phyloP scores from a whole-genome alignment of 2,797 vertebrate genomes.

The Glossophaga mutica region DNA sequence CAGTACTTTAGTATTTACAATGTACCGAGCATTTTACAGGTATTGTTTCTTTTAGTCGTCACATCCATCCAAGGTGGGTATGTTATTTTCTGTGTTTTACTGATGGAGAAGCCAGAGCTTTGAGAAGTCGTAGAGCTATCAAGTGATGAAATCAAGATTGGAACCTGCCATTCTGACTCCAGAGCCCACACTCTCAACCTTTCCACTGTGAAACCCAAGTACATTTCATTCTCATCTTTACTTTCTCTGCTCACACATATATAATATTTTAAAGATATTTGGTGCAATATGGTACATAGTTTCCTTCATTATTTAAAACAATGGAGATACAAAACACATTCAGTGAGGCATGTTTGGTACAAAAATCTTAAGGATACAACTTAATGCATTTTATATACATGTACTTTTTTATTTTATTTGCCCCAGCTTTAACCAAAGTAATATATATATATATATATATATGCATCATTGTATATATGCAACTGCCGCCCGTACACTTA shows the following conservation, averaged over 20 bases:
- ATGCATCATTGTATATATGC: neutral
- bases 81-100: neutral
- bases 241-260: neutral
- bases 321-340: neutral
- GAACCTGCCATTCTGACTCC: neutral
- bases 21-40: neutral
- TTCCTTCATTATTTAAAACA: conserved; percentile 29
- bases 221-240: neutral
- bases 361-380: neutral
- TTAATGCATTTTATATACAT: neutral
- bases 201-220: neutral
- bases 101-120: neutral
- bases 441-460: neutral
- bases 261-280: neutral
- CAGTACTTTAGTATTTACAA: neutral
- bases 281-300: neutral
- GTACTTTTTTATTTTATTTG: neutral
- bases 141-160: neutral
- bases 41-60: neutral
- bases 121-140: neutral
- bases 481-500: neutral
- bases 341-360: neutral
- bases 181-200: neutral
- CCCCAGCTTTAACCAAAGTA: neutral
- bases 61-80: neutral